Percentiles rank a stretch among this genome's conserved stretches.
Evolutionary conservation across 2,888 invertebrate genomes (phyloP).

Genomic region (Drosophila kambysellisi): DNA sequence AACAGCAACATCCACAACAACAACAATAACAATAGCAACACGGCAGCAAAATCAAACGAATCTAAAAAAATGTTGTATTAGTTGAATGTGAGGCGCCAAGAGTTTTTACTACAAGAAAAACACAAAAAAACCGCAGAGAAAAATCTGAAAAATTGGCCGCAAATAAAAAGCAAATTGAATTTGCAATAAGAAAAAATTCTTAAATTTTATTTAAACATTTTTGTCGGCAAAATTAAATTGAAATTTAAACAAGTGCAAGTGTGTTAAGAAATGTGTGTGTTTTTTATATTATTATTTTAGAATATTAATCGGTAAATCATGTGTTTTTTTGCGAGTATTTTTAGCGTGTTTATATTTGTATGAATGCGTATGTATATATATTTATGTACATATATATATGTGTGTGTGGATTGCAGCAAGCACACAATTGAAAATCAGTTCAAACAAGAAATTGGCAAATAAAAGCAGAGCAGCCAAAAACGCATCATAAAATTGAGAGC

Average conservation of each 20-base stretch:
- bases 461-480: conserved; percentile 8
- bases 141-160: conserved; percentile 8
- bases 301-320: conserved; percentile 27
- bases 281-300: conserved; percentile 6
- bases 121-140: conserved; percentile 1
- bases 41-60: conserved; percentile 36
- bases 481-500: conserved; percentile 22
- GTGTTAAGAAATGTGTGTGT: conserved; percentile 15
- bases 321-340: conserved; percentile 50
- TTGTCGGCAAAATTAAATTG: conserved; percentile 22
- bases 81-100: conserved; percentile 43
- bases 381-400: conserved; percentile 14
- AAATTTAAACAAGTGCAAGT: conserved; percentile 41
- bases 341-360: conserved; percentile 34
- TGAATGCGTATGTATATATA: conserved; percentile 8
- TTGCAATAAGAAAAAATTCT: not conserved
- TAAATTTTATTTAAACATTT: conserved; percentile 14
- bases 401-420: conserved; percentile 31
- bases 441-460: conserved; percentile 48
- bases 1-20: conserved; percentile 39
- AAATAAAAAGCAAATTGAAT: conserved; percentile 11
- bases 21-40: conserved; percentile 42
- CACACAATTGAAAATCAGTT: conserved; percentile 36
- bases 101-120: conserved; percentile 13
- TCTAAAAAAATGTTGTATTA: conserved; percentile 33